Evolutionary conservation across 2,888 invertebrate species (phyloP).

Genomic region (Zhuqinia jingwanae): DNA sequence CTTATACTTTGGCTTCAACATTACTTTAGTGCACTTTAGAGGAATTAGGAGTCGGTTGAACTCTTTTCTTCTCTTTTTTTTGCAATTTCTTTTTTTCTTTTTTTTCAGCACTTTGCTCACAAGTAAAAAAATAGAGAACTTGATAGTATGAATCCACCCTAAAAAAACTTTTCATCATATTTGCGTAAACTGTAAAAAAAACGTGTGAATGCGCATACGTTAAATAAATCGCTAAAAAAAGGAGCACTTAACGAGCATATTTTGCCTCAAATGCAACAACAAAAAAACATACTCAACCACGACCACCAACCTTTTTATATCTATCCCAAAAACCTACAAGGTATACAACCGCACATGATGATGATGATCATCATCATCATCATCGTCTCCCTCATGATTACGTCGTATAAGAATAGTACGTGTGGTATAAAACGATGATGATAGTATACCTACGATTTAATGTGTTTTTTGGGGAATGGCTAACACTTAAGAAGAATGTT

Average conservation of each 20-base stretch:
- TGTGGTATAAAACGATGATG: too few species aligned
- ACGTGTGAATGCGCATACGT: constrained; percentile 52
- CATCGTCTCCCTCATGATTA: not conserved
- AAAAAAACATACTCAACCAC: constrained; percentile 19
- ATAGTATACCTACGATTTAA: too few species aligned
- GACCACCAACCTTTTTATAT: not conserved
- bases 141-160: not conserved
- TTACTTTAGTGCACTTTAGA: constrained; percentile 19
- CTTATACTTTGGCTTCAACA: constrained; percentile 7
- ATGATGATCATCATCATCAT: not conserved
- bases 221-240: constrained; percentile 18
- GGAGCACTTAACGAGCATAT: constrained; percentile 55
- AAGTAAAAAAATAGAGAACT: not conserved
- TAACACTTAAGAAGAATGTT: constrained; percentile 44
- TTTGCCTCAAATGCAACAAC: not conserved
- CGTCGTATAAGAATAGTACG: not conserved
- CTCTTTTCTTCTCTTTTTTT: constrained; percentile 10
- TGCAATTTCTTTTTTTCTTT: not conserved
- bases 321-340: too few species aligned
- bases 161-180: constrained; percentile 38
- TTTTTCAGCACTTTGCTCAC: not conserved
- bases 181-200: constrained; percentile 55
- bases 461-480: constrained; percentile 35
- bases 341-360: not conserved
- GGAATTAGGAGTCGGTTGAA: constrained; percentile 23